Conservation (phyloP, 1,140 invertebrate species). For the Bilobella aurantiaca region DNA sequence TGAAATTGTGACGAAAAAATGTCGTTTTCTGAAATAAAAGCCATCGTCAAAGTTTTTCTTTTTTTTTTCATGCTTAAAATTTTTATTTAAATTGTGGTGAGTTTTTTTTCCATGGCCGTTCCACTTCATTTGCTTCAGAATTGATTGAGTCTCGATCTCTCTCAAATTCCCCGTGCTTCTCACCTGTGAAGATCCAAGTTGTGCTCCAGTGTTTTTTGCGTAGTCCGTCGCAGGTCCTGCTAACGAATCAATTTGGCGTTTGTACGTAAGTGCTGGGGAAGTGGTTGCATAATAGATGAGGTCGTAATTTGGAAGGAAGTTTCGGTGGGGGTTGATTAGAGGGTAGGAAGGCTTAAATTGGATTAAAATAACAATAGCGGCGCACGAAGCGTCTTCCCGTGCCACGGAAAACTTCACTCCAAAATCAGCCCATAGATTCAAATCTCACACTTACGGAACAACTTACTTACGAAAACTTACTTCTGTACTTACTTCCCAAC, state of each 20-base stretch:
- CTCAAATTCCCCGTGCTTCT: background rate
- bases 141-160: background rate
- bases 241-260: background rate
- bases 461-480: too few species aligned
- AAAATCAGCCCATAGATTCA: background rate
- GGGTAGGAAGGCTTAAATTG: background rate
- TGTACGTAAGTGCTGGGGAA: background rate
- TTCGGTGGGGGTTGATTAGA: conserved; percentile 1
- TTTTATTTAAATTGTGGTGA: too few species aligned
- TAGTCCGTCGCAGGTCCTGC: too few species aligned
- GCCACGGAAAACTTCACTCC: background rate
- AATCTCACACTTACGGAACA: too few species aligned
- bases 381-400: background rate
- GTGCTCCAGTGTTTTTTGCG: background rate
- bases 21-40: too few species aligned
- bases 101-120: background rate
- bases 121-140: background rate
- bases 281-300: background rate
- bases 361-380: background rate
- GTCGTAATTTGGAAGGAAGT: background rate
- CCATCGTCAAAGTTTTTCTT: too few species aligned
- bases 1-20: too few species aligned
- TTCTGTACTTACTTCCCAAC: too few species aligned
- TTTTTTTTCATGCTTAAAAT: too few species aligned
- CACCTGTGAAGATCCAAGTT: too few species aligned